A percentile compares a stretch with the other conserved stretches of the same genome.
These are phyloP conservation scores for Peromyscus melanophrys DNA, from an alignment of 2,797 vertebrate genomes.

Conservation along the genomic window DNA sequence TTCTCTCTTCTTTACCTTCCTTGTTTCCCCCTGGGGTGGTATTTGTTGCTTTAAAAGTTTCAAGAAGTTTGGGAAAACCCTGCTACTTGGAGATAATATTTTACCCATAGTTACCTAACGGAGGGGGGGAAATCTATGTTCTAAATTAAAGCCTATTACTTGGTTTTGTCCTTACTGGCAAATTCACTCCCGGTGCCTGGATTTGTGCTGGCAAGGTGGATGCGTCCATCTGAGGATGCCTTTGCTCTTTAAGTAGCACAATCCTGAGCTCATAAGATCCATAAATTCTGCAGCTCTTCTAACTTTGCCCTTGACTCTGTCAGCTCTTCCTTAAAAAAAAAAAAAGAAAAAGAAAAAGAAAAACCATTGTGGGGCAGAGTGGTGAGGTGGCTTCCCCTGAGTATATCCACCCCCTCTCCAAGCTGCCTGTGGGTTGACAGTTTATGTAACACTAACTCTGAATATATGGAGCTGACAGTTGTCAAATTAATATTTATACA, in stretches of 20 bases:
- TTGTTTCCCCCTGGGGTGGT: neutral
- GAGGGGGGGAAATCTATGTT: neutral
- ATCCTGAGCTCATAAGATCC: neutral
- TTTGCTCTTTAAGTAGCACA: neutral
- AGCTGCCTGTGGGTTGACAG: slow-evolving; percentile 69
- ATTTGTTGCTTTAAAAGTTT: neutral
- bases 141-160: slow-evolving; percentile 39
- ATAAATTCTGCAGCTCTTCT: slow-evolving; percentile 19
- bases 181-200: neutral
- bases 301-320: slow-evolving; percentile 72
- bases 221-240: neutral
- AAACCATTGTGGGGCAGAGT: neutral
- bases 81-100: neutral
- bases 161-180: neutral
- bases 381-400: slow-evolving; percentile 56
- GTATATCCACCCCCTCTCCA: slow-evolving; percentile 46
- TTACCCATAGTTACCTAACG: neutral
- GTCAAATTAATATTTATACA: slow-evolving; percentile 83
- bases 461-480: slow-evolving; percentile 70
- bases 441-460: slow-evolving; percentile 65
- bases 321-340: slow-evolving; percentile 38
- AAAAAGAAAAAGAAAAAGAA: too few species aligned
- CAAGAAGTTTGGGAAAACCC: neutral
- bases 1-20: neutral
- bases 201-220: neutral